Evolutionary conservation across 1,140 invertebrate genomes (phyloP).

Genomic region (Formica exsecta): DNA sequence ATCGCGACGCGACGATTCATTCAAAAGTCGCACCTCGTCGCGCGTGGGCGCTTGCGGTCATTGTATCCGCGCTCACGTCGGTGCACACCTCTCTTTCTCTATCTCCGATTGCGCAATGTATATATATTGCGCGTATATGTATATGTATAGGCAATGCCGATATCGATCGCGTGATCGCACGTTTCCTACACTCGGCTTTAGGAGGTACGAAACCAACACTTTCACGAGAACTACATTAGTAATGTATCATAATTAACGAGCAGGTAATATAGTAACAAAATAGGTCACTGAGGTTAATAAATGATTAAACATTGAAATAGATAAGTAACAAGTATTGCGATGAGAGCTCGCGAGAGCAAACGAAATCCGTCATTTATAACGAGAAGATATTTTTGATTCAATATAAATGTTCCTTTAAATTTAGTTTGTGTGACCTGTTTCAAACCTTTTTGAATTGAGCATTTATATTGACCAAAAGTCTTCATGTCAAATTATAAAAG

Average conservation of each 20-base stretch:
- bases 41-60: constrained; percentile 28
- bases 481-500: background rate
- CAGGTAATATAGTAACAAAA: background rate
- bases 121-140: no score
- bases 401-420: background rate
- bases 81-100: constrained; percentile 18
- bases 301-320: no score
- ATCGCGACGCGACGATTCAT: constrained; percentile 61
- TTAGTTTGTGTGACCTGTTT: background rate
- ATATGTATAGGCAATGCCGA: constrained; percentile 51
- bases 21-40: constrained; percentile 69
- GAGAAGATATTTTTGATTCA: background rate
- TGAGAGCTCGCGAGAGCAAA: background rate
- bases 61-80: constrained; percentile 46
- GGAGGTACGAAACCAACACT: background rate
- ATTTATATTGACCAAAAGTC: background rate
- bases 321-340: no score
- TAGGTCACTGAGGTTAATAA: no score
- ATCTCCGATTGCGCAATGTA: constrained; percentile 50
- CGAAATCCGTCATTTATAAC: background rate
- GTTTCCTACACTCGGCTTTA: constrained; percentile 37
- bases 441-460: background rate
- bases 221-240: background rate
- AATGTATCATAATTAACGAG: background rate
- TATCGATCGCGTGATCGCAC: constrained; percentile 66